Evolutionary conservation across 1,140 invertebrate genomes (phyloP), one percentile per base, ranked within the genome.

Genomic region (Callitettix versicolor): DNA sequence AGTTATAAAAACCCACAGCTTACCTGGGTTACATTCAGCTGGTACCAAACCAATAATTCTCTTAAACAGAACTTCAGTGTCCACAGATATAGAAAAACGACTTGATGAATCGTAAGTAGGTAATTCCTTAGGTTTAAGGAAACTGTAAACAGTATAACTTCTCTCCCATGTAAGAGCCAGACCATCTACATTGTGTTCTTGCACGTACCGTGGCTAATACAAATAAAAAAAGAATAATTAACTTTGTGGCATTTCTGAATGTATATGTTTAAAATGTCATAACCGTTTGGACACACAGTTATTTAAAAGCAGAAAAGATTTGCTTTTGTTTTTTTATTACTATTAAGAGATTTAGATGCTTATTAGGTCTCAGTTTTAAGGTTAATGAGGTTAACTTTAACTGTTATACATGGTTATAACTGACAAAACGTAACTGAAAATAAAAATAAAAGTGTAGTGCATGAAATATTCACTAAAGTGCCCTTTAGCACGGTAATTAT

Each of bases 21-120:
- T 56, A 63, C 63, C 53, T 55, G 84, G 81, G 67, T 87, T 78
- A 36, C 75, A 73, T 52, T 80, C 76, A 12, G 73, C 60, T 4
- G 90, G 89, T 26, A 94, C 73, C 2, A 92, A 62, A 9, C 72
- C 68, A n/a, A 82, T 72, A 58, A 95, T 86, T 64, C 81, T 78
- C 63, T 82, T 78, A 49, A 94, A 79, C 21, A 95, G 68, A 54
- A 76, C 73, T 69, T 93, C 88, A 6, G 82, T 81, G 58, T 93
- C 89, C 14, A 73, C 67, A 21, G 81, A 80, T 17, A 93, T 86
- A 9, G 81, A 86, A 17, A 76, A 77, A 7, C 80, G 73, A 64
- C 75, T 78, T 58, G 82, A 83, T 0, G 88, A 87, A 67, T 91
- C 86, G 68, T 91, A 90, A 62, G 86, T 86, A 1, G 92, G 92